Base-by-base conservation (phyloP, 1,140 invertebrate species). In the Danaus melanippus region DNA sequence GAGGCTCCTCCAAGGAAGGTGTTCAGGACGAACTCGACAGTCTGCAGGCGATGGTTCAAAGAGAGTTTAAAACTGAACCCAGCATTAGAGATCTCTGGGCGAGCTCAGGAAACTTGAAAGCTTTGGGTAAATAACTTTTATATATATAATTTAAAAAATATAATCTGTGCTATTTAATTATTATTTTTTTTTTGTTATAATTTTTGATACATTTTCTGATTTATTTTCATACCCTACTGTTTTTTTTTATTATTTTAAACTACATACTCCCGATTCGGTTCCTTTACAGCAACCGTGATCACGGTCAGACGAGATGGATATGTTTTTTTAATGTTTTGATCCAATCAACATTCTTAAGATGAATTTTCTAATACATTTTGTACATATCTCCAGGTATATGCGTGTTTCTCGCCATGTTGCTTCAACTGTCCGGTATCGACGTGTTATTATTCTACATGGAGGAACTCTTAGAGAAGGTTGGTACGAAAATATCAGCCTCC, bases 401-500 rank as follows among this genome's bases (percentile, higher is more conserved):
- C 6, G 89, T 93, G 45, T 90, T 91, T 17, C 82, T 96, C 47
- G 92, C 93, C 56, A 82, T 90, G 55, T 90, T 93, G 64, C 92
- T 94, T 64, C 93, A 95, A 74, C 76, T 95, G 7, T 94, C 92
- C 0, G 95, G 95, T 8, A 94, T 94, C 58, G 96, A 96, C 74
- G 92, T 94, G 5, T 91, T 97, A 1, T 87, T 96, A 40, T 96
- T 96, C 79, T 96, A 94, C 71, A 92, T 94, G 58, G 90, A 93
- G 52, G 80, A 84, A 41, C 57, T 95, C 92, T 71, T 96, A 90
- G 69, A 66, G 68, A 54, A 89, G 86, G 56, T 90, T 90, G 56
- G 90, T 10, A 90, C 89, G 1, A 82, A 71, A 1, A 74, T 95
- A 0, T 81, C 90, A 2, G 86, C 91, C 0, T 87, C 89, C 9